Evolutionary conservation across 2,888 invertebrate genomes (phyloP), one percentile per base, ranked within the genome.

Genomic region (Oscheius myriophilus): DNA sequence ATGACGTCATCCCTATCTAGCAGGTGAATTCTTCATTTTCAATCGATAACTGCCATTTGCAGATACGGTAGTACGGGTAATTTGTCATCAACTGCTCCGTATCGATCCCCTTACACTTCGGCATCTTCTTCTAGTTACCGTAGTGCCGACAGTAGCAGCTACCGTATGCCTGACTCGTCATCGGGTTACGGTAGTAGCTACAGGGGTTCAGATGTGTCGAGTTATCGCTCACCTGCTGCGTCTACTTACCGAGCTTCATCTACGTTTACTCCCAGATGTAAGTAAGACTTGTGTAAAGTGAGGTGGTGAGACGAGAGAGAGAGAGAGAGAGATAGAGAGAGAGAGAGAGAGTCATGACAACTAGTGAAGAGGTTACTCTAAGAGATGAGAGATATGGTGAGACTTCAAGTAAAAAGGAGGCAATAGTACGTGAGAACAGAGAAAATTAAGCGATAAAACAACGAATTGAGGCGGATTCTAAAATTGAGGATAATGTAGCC

Each of bases 61-160:
- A 66, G 66, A 55, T 66, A 57, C 57, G 66, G 49, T 11, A 66
- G 66, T 21, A 46, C 46, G 25, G 66, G 52, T 6, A 51, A 66
- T 41, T 33, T 66, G 25, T 57, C 55, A 14, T 57, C 66, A 4
- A 7, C 42, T n/a, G 2, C 14, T 41, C 18, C 53, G 7, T 54
- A 39, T 23, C n/a, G 18, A 21, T 39, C 33, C 39, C 33, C 26
- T 12, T 55, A 55, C 9, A 12, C 55, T 55, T 55, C 55, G 2
- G 26, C 26, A 26, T 25, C 43, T 1, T 45, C 58, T 9, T 66
- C 57, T 9, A 57, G 14, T 21, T 66, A 66, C 18, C 55, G 66
- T 6, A 18, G 23, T 18, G n/a, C 54, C 14, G 53, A 54, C 12
- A 23, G 46, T n/a, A 33, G 26, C 26, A 53, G 53, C 16, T 45